Evolutionary conservation across 2,888 invertebrate genomes (phyloP), one percentile per base, ranked within the genome.

Genomic region (Phlogophora meticulosa): DNA sequence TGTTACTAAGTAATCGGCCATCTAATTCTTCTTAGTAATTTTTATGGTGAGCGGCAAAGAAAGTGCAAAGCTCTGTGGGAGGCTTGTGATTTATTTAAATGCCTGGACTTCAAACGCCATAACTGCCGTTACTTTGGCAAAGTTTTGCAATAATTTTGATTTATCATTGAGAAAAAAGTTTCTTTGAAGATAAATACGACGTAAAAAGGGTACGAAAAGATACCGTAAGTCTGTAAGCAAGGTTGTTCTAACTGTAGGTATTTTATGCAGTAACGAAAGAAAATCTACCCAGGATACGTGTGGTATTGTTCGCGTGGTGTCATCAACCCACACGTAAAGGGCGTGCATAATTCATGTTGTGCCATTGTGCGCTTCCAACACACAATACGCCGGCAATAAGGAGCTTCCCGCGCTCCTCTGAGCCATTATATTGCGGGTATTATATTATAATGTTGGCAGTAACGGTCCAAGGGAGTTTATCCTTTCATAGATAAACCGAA

Each of bases 271-370:
- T 81, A 85, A 86, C 87, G 76, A 70, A 78, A 82, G 81, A 82
- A 82, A 86, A 85, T 82, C 79, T 78, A 81, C 63, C 63, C 81
- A 77, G 82, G 62, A 65, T 73, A 66, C 66, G 70, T 72, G 79
- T 74, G 75, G 79, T 83, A 84, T 87, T 87, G 85, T 86, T 83
- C 80, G 75, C 55, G 63, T 36, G 72, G 86, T 87, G 93, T 93
- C 93, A 92, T 90, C 89, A 92, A 93, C 92, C 93, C 85, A 87
- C 81, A 84, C 79, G 80, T 75, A 84, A 86, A 88, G 87, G 86
- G 85, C 83, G 88, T 92, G 92, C 92, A 92, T 93, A 90, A 92
- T 93, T 92, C 92, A 93, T 92, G 85, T 66, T 72, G 81, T 72
- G 77, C 88, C 87, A 90, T 92, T 91, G 91, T 92, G 84, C 78